A percentile compares a stretch with the other conserved stretches of the same genome.
These are phyloP conservation scores for Sciaenops ocellatus DNA, from an alignment of 2,797 vertebrate species.

Conservation along the genomic window DNA sequence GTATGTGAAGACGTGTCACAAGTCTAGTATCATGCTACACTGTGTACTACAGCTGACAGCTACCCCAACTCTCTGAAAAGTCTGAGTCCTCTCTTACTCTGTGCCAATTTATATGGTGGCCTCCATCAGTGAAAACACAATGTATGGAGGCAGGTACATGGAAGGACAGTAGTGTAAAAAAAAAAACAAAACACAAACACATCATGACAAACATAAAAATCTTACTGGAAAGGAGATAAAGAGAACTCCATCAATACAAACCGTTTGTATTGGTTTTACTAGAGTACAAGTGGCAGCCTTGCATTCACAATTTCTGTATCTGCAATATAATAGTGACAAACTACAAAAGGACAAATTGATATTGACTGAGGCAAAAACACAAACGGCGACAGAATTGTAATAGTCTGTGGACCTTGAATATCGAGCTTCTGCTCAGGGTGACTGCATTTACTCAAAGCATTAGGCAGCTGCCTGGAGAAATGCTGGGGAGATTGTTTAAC, in stretches of 20 bases:
- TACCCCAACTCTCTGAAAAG: slow-evolving; percentile 20
- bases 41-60: slow-evolving; percentile 28
- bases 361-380: slow-evolving; percentile 45
- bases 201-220: slow-evolving; percentile 18
- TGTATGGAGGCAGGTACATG: background rate
- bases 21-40: slow-evolving; percentile 26
- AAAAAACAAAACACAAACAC: slow-evolving; percentile 1
- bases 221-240: background rate
- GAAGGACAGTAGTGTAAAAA: too few relatives aligned
- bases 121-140: slow-evolving; percentile 23
- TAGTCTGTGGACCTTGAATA: slow-evolving; percentile 63
- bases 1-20: slow-evolving; percentile 37
- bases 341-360: slow-evolving; percentile 53
- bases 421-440: slow-evolving; percentile 68
- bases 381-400: slow-evolving; percentile 43
- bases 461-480: slow-evolving; percentile 66
- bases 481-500: slow-evolving; percentile 70
- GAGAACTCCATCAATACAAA: background rate
- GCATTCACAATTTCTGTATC: slow-evolving; percentile 27
- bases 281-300: slow-evolving; percentile 9
- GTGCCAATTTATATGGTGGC: slow-evolving; percentile 29
- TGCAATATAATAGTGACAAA: slow-evolving; percentile 48
- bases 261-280: background rate
- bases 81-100: slow-evolving; percentile 32
- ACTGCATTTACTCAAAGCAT: slow-evolving; percentile 75